Evolutionary conservation across 2,888 invertebrate genomes (phyloP).

Genomic region (Drosophila ezoana): DNA sequence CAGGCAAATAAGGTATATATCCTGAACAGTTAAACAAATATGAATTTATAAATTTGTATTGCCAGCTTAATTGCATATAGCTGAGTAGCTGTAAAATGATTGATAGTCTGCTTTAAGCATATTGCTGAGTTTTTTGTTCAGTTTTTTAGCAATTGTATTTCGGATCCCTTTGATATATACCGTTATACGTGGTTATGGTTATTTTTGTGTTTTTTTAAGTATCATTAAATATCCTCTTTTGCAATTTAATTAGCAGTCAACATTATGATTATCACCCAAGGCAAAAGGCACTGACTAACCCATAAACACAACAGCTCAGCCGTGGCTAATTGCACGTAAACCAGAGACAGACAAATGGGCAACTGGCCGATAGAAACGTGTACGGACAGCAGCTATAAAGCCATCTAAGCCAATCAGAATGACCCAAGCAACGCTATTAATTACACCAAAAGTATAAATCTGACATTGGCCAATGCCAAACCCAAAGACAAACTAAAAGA

Average conservation of each 20-base stretch:
- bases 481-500: constrained; percentile 47
- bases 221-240: constrained; percentile 37
- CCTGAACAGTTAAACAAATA: too few relatives aligned
- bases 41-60: too few relatives aligned
- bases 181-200: not conserved
- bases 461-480: constrained; percentile 39
- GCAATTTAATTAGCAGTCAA: constrained; percentile 65
- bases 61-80: too few relatives aligned
- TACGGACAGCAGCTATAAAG: constrained; percentile 44
- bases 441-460: constrained; percentile 65
- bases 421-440: constrained; percentile 62
- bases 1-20: too few relatives aligned
- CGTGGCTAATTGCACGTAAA: constrained; percentile 43
- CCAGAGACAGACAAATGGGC: constrained; percentile 13
- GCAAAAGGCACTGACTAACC: constrained; percentile 11
- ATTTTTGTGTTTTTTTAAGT: constrained; percentile 28
- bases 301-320: constrained; percentile 29
- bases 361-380: constrained; percentile 6
- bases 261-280: constrained; percentile 62
- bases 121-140: too few relatives aligned
- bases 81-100: too few relatives aligned
- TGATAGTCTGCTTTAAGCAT: not conserved
- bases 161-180: not conserved
- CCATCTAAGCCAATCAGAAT: constrained; percentile 52
- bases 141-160: not conserved